Evolutionary conservation across 2,113 vertebrate species (phyloP).

Genomic region (Condylura cristata): DNA sequence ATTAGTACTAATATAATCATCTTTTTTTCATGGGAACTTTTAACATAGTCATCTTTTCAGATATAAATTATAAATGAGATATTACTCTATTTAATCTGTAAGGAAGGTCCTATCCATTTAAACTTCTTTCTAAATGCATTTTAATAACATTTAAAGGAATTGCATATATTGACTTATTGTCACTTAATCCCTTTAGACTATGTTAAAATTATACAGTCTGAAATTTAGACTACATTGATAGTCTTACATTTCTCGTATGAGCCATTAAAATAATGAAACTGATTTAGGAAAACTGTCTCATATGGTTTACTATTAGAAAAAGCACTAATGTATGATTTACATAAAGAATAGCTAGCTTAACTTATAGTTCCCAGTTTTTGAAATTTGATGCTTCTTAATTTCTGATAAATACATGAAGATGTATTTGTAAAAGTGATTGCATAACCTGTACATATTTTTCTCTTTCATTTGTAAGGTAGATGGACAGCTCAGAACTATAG

Average conservation of each 20-base stretch:
- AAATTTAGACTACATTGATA: background rate
- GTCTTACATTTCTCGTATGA: background rate
- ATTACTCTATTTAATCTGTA: background rate
- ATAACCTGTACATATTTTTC: background rate
- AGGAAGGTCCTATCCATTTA: background rate
- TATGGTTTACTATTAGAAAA: background rate
- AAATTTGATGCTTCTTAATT: background rate
- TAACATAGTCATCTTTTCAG: background rate
- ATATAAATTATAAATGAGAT: background rate
- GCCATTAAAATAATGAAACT: background rate
- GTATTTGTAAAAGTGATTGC: background rate
- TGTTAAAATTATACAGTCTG: background rate
- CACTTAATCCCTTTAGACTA: background rate
- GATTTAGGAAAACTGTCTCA: background rate
- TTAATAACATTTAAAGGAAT: background rate
- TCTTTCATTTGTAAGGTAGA: conserved; percentile 78
- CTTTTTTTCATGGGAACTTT: background rate
- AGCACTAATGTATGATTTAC: background rate
- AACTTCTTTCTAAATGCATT: background rate
- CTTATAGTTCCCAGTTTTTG: background rate
- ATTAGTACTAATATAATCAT: background rate
- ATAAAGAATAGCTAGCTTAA: background rate
- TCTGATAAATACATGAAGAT: background rate
- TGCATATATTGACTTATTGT: background rate
- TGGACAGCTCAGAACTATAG: conserved; percentile 88